Evolutionary conservation across 30 jellyfish, hydroid and myxozoan genomes (phyloP).

Genomic region (Hydractinia echinata): DNA sequence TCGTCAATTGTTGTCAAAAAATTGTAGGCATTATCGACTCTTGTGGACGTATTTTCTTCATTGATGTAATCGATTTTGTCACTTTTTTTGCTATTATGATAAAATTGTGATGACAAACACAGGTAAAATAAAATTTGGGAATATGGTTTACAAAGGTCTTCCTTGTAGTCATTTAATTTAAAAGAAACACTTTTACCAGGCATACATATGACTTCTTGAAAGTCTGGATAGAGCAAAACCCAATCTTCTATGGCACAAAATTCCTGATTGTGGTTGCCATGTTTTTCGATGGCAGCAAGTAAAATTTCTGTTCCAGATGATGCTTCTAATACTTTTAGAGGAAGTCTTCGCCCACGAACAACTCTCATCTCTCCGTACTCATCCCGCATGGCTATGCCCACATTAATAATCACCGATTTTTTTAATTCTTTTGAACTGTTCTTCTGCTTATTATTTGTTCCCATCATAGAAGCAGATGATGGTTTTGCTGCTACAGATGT

Average conservation of each 20-base stretch:
- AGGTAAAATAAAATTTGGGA: neutral
- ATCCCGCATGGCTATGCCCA: conserved; percentile 9
- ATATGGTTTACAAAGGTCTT: conserved; percentile 45
- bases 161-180: conserved; percentile 42
- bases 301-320: neutral
- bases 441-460: too few species aligned
- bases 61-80: neutral
- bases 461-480: too few species aligned
- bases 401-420: conserved; percentile 3
- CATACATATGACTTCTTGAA: conserved; percentile 45
- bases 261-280: neutral
- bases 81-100: neutral
- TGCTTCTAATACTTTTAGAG: neutral
- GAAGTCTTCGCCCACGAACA: neutral
- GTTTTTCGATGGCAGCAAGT: conserved; percentile 9
- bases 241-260: neutral
- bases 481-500: too few species aligned
- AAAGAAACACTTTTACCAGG: conserved; percentile 52
- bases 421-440: neutral
- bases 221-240: conserved; percentile 38
- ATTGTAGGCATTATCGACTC: neutral
- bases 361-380: neutral
- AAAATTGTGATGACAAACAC: neutral
- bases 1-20: neutral
- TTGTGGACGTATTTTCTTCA: neutral